Base-by-base conservation (phyloP, 2,888 invertebrate genomes). In the Eutolmus rufibarbis region DNA sequence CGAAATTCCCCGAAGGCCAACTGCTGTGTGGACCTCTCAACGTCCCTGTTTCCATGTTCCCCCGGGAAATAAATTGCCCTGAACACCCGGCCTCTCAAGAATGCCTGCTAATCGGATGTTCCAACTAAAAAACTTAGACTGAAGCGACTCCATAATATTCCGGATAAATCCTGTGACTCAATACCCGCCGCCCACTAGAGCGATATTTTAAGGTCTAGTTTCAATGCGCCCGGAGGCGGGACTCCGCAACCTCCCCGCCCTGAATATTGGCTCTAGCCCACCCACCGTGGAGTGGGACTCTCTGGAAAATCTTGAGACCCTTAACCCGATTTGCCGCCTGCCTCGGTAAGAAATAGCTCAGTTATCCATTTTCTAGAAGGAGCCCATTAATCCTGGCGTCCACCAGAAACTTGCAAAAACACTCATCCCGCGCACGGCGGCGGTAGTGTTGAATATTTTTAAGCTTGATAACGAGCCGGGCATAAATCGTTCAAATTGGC, bases 401-500 rank as follows among this genome's bases (percentile, higher is more conserved):
- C 23, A 46, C 43, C 78, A 81, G 28, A 31, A 34, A 81, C 28
- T 56, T 56, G 51, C 56, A 81, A 51, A 81, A 81, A 28, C 79
- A 79, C 79, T 79, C 46, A 51, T 56, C 51, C 81, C 23, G 16
- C 23, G 51, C 56, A 16, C 56, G 31, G 34, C 16, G 40, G 51
- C 51, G 76, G 46, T 34, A 34, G 81, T 81, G 81, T 56, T 81
- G 81, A 81, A 81, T 81, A 81, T 81, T 81, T 81, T 81, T 81
- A 81, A 81, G 46, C 51, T 28, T 51, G 81, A 81, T 81, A 81
- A 81, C 56, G 81, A 81, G 31, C 31, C n/a, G 56, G 16, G 56
- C 81, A 81, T 81, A 81, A 81, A 81, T 81, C 81, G 81, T 81
- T 81, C 81, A 81, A 81, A 81, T 81, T 81, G 81, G 81, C 81